phyloP scores from a whole-genome alignment of 2,113 vertebrate species.

The Hyla sarda region DNA sequence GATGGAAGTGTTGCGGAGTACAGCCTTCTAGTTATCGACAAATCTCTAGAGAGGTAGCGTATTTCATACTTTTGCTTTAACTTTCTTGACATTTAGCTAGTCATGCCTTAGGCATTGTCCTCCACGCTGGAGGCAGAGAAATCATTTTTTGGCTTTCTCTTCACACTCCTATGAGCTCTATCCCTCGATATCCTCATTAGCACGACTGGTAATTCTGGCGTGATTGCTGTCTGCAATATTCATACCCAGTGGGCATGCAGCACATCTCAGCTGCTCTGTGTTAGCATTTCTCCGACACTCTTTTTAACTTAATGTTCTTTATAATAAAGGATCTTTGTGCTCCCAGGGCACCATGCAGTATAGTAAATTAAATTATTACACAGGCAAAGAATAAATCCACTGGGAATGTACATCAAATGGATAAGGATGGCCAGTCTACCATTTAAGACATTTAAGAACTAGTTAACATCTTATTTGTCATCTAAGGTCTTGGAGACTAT shows the following conservation, averaged over 20 bases:
- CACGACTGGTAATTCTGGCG: constrained; percentile 9
- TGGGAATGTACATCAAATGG: constrained; percentile 3
- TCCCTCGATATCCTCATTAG: constrained; percentile 53
- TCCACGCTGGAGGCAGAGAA: constrained; percentile 17
- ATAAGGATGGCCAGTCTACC: neutral
- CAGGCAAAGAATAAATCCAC: constrained; percentile 32
- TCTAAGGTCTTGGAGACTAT: constrained; percentile 1
- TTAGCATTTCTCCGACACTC: constrained; percentile 37
- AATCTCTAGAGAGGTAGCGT: neutral
- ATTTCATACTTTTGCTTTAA: constrained; percentile 32
- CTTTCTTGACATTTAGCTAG: constrained; percentile 46
- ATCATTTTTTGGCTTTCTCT: constrained; percentile 38
- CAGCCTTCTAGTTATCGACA: constrained; percentile 15
- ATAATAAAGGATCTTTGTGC: constrained; percentile 45
- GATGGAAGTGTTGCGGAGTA: neutral
- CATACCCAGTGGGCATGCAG: constrained; percentile 40
- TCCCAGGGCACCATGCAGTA: constrained; percentile 35
- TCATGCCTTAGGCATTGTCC: constrained; percentile 36
- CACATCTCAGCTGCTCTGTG: constrained; percentile 1
- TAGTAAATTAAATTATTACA: constrained; percentile 55
- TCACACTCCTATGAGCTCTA: constrained; percentile 27
- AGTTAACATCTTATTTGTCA: neutral
- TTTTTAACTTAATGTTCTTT: constrained; percentile 54
- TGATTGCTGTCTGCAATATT: constrained; percentile 46
- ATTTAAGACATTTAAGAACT: neutral